Evolutionary conservation across 1,140 invertebrate genomes (phyloP), one percentile per base, ranked within the genome.

Genomic region (Cydia splendana): DNA sequence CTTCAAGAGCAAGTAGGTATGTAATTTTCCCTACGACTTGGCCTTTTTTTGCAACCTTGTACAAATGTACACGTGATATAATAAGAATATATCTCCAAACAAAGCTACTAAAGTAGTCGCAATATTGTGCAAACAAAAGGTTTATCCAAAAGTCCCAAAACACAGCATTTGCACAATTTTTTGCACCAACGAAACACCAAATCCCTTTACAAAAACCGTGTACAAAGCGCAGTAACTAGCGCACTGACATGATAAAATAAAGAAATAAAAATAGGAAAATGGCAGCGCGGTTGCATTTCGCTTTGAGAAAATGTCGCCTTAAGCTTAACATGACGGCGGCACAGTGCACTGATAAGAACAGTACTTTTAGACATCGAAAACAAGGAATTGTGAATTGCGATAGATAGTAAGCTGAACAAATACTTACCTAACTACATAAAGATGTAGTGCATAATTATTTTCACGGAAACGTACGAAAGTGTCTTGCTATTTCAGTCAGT

Each of bases 221-320:
- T 7, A 71, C 67, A 38, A 42, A 71, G 34, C 30, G 34, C n/a
- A 45, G 34, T 71, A 71, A 71, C 67, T 71, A 71, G 67, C 34
- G 6, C 67, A 71, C 15, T 69, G 65, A 42, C 34, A 45, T 71
- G 67, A 71, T 18, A 45, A 71, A 71, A 71, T 71, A 38, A 71
- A 71, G 67, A 38, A 71, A 71, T 71, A 71, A 71, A 71, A 71
- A 71, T 45, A 20, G 18, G 13, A 69, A 69, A 38, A 69, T 45
- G 34, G 38, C 34, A 2, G 15, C 38, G 67, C 34, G 67, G 67
- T 42, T 71, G 67, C 67, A 71, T 71, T 71, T 71, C 67, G 67
- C 67, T 71, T 71, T 71, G 67, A 71, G 67, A 71, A 71, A 71
- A 71, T 71, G 34, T 71, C 67, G 67, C 67, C 67, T 71, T 71